Base-by-base conservation (phyloP, 1,140 invertebrate species). In the Plodia interpunctella region DNA sequence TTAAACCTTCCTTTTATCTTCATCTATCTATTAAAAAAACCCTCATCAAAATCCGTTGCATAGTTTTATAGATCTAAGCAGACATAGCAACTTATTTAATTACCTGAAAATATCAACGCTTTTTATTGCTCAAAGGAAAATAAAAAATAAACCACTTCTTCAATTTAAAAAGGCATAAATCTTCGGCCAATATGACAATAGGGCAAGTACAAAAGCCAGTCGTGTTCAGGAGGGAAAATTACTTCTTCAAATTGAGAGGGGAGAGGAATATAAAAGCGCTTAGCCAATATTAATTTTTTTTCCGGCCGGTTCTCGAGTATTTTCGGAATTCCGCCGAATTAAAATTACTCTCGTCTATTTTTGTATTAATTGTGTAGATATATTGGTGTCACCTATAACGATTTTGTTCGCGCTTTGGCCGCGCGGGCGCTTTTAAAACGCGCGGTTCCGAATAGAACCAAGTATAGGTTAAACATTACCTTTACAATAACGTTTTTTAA, bases 211-310 rank as follows among this genome's bases (percentile, higher is more conserved):
- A 70, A 66, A 67, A 49, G 57, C 51, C 61, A 60, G 70, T 65
- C 67, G 62, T 11, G 5, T 28, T 62, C 54, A 70, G 65, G 72
- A 72, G 63, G 61, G 57, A 65, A 77, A 73, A 79, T 79, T 79
- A 77, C 77, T 77, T 70, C 64, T 60, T 65, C 68, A 79, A 79
- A 79, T 79, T 79, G 74, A n/a, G 59, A 59, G 61, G 63, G 62
- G 63, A 72, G 60, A 70, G n/a, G n/a, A n/a, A n/a, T n/a, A n/a
- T n/a, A 72, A 71, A 70, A 70, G 67, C 76, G 72, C 76, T 77
- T 79, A 77, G 73, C 72, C 70, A 79, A 79, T 79, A 79, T 79
- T 79, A 77, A 79, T 68, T 60, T 65, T 70, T 68, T 63, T 59
- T 15, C 20, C 54, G 28, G 44, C 44, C 3, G 21, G 49, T 19